Evolutionary conservation across 2,888 invertebrate species (phyloP).

Genomic region (Autographa gamma): DNA sequence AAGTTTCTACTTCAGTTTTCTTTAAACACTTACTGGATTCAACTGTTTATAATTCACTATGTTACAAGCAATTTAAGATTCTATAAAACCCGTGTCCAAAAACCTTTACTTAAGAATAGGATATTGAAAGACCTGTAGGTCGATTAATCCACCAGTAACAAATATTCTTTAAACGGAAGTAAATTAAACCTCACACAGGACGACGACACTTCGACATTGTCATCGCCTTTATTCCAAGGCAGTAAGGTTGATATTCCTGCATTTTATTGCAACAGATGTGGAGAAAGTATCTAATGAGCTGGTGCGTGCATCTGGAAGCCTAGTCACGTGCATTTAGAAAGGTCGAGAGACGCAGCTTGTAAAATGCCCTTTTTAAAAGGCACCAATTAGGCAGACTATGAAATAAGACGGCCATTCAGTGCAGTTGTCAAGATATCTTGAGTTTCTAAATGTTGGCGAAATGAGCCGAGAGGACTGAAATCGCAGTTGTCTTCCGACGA

Average conservation of each 20-base stretch:
- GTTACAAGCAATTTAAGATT: no score
- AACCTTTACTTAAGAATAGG: no score
- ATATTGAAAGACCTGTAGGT: background rate
- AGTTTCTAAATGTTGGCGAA: slow-evolving; percentile 1
- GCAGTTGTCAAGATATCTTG: slow-evolving; percentile 3
- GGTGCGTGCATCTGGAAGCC: slow-evolving; percentile 11
- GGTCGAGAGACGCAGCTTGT: slow-evolving; percentile 18
- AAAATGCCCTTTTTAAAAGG: slow-evolving; percentile 35
- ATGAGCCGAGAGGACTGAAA: background rate
- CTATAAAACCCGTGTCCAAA: no score
- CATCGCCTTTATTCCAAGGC: background rate
- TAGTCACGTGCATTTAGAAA: slow-evolving; percentile 19
- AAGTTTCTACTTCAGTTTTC: no score
- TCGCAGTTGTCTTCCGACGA: background rate
- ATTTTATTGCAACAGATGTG: background rate
- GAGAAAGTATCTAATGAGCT: slow-evolving; percentile 34
- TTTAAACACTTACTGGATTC: no score
- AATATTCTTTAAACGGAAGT: background rate
- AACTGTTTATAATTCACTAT: no score
- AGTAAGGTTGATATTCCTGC: background rate
- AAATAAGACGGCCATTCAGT: slow-evolving; percentile 28
- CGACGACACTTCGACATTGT: background rate
- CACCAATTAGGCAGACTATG: slow-evolving; percentile 41
- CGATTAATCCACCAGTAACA: background rate
- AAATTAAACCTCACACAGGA: background rate